Percentiles rank a stretch among this genome's conserved stretches.
Conservation (phyloP, 2,888 invertebrate genomes). For the Melinaea marsaeus region DNA sequence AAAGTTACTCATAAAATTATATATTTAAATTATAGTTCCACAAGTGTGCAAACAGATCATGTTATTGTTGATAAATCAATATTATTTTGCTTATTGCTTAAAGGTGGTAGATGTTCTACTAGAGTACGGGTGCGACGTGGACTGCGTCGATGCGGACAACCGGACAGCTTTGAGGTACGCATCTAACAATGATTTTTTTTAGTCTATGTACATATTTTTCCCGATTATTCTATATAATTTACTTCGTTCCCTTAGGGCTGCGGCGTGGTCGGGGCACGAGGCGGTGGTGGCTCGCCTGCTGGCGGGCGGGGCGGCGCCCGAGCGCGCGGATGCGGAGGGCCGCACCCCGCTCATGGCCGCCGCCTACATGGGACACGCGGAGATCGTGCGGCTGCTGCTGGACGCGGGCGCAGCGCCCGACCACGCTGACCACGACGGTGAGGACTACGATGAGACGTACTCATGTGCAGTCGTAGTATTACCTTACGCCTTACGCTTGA, state of each 20-base stretch:
- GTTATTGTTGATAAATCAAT: too few species aligned
- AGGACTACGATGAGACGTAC: too few species aligned
- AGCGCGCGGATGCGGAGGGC: constrained; percentile 91
- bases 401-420: constrained; percentile 90
- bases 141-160: constrained; percentile 91
- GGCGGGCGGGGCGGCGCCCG: constrained; percentile 87
- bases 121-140: constrained; percentile 88
- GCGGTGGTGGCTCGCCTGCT: constrained; percentile 87
- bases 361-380: constrained; percentile 97
- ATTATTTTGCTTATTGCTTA: constrained; percentile 10
- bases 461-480: not conserved
- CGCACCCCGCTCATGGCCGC: constrained; percentile 96
- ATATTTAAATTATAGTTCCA: too few species aligned
- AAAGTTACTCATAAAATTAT: not conserved
- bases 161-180: constrained; percentile 86
- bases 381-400: constrained; percentile 89
- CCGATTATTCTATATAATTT: not conserved
- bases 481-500: not conserved
- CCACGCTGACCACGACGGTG: constrained; percentile 89
- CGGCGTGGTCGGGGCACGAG: constrained; percentile 96
- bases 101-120: constrained; percentile 89
- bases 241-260: constrained; percentile 76
- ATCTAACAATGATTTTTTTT: not conserved
- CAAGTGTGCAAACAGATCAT: too few species aligned
- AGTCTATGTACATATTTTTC: not conserved